phyloP scores from a whole-genome alignment of 2,888 invertebrate species.

The Darwinula stevensoni region DNA sequence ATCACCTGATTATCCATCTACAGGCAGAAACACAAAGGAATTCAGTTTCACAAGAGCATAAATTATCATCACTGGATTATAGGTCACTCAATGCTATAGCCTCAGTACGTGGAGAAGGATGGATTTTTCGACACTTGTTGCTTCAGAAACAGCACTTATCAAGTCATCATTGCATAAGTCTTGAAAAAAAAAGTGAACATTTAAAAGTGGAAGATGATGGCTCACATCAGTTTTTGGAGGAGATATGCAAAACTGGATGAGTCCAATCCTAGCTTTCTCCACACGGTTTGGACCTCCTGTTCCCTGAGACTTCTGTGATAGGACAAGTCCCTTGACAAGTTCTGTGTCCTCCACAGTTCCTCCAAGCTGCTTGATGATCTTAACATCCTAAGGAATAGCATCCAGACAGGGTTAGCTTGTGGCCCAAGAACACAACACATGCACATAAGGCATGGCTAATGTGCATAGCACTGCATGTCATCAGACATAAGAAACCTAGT shows the following conservation, averaged over 20 bases:
- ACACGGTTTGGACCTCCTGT: conserved; percentile 70
- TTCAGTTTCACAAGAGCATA: neutral
- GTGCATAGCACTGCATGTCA: too few relatives aligned
- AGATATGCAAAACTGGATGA: conserved; percentile 98
- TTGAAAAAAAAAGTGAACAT: neutral
- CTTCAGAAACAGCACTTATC: too few relatives aligned
- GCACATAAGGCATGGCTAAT: too few relatives aligned
- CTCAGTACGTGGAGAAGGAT: too few relatives aligned
- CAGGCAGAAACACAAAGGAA: conserved; percentile 10
- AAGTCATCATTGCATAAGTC: too few relatives aligned
- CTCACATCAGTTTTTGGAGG: conserved; percentile 92
- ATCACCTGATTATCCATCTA: conserved; percentile 75
- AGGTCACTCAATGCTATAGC: too few relatives aligned
- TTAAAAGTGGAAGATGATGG: conserved; percentile 10
- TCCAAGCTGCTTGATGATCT: conserved; percentile 83
- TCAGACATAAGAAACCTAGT: too few relatives aligned
- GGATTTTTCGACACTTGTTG: too few relatives aligned
- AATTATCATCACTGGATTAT: too few relatives aligned
- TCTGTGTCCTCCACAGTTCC: conserved; percentile 95
- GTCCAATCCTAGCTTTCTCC: conserved; percentile 91
- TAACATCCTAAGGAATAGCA: conserved; percentile 35
- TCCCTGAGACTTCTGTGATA: conserved; percentile 62
- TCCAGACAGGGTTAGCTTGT: neutral
- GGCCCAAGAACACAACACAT: neutral
- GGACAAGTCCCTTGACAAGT: conserved; percentile 75